phyloP scores from a whole-genome alignment of 2,888 invertebrate genomes.

The Ichneumoninae sp. region DNA sequence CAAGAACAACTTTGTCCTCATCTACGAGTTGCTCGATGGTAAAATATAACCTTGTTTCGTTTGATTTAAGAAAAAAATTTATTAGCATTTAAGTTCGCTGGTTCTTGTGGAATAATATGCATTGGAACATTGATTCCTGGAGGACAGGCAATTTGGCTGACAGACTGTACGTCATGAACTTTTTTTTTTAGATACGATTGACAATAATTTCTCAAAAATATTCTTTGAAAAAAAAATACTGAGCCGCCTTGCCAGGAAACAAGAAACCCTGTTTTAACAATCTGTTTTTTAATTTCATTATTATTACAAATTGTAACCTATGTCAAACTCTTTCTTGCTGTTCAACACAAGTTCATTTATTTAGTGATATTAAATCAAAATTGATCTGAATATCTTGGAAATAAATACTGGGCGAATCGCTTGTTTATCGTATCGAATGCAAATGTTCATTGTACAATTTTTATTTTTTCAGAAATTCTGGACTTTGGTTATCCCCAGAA shows the following conservation, averaged over 20 bases:
- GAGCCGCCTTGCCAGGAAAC: too few relatives aligned
- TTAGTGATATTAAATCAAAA: too few relatives aligned
- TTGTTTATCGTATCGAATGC: not conserved
- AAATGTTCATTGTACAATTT: not conserved
- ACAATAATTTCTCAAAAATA: too few relatives aligned
- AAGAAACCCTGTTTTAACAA: too few relatives aligned
- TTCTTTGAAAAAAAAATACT: too few relatives aligned
- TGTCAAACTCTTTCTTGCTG: too few relatives aligned
- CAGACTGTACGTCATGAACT: too few relatives aligned
- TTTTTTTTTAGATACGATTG: too few relatives aligned
- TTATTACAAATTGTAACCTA: too few relatives aligned
- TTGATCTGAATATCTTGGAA: too few relatives aligned
- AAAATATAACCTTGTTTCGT: constrained; percentile 69
- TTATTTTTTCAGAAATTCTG: constrained; percentile 81
- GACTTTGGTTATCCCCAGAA: constrained; percentile 99
- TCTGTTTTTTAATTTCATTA: too few relatives aligned
- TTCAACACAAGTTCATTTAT: too few relatives aligned
- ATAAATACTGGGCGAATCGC: not conserved
- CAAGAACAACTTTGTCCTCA: constrained; percentile 99
- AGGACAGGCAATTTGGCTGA: not conserved
- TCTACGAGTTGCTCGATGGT: constrained; percentile 99
- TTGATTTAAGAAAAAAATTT: not conserved
- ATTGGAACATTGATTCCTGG: not conserved
- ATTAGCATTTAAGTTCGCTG: not conserved
- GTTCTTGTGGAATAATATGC: not conserved